Conservation (phyloP, 2,113 vertebrate species). For the Engraulis encrasicolus region DNA sequence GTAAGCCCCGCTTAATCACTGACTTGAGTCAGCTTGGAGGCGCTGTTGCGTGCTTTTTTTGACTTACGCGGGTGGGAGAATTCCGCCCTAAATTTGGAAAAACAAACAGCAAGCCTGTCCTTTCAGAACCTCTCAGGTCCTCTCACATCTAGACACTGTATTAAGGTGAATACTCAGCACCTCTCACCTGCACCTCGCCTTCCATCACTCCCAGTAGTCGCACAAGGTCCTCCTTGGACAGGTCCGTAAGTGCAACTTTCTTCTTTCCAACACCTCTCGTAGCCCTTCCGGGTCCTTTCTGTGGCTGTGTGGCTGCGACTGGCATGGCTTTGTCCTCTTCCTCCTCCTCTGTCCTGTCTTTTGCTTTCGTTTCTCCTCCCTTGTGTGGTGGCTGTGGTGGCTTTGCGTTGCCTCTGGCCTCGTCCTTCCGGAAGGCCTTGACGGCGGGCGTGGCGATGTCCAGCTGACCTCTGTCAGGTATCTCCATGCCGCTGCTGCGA, state of each 20-base stretch:
- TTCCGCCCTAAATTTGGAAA: no score
- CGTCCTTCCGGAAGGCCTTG: conserved; percentile 63
- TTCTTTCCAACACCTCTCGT: conserved; percentile 67
- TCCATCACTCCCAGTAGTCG: conserved; percentile 94
- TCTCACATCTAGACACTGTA: neutral
- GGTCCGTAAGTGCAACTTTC: conserved; percentile 74
- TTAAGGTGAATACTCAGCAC: neutral
- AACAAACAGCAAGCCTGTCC: no score
- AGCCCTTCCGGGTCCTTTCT: conserved; percentile 70
- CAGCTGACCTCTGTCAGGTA: conserved; percentile 75
- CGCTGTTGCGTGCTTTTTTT: no score
- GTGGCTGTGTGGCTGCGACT: conserved; percentile 77
- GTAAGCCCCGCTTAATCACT: no score
- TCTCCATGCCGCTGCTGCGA: conserved; percentile 82
- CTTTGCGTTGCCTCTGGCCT: conserved; percentile 52
- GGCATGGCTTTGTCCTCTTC: conserved; percentile 65
- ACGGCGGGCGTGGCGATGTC: conserved; percentile 69
- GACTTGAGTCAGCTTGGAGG: no score
- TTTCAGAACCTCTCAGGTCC: no score
- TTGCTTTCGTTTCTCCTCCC: no score
- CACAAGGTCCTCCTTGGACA: conserved; percentile 87
- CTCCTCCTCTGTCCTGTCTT: no score
- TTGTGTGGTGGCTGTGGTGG: no score
- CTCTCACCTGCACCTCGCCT: conserved; percentile 91
- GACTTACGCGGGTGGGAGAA: no score